Conservation (phyloP, 2,888 invertebrate genomes). For the Nephrocerus scutellatus region DNA sequence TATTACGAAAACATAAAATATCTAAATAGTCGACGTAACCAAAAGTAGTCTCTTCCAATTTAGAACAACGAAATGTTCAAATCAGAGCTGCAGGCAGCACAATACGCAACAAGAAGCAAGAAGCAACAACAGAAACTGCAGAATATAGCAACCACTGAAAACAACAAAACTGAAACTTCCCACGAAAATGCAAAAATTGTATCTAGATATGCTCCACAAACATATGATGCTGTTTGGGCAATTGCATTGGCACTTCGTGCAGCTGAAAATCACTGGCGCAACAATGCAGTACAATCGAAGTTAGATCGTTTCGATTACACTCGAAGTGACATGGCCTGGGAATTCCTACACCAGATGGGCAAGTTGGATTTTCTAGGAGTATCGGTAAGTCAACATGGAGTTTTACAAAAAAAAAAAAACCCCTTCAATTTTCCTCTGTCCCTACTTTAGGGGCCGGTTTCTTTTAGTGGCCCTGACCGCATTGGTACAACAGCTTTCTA, state of each 20-base stretch:
- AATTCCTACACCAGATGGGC: conserved; percentile 64
- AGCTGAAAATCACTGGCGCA: conserved; percentile 56
- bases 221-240: conserved; percentile 89
- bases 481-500: conserved; percentile 80
- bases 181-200: too few relatives aligned
- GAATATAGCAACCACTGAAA: conserved; percentile 17
- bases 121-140: neutral
- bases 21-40: too few relatives aligned
- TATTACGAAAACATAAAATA: too few relatives aligned
- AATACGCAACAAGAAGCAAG: conserved; percentile 9
- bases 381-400: conserved; percentile 60
- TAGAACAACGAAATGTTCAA: conserved; percentile 47
- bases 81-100: conserved; percentile 37
- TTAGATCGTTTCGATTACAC: conserved; percentile 66
- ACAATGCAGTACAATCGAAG: conserved; percentile 38
- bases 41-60: too few relatives aligned
- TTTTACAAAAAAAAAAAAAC: conserved; percentile 1
- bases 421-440: conserved; percentile 3
- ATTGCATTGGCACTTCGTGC: conserved; percentile 70
- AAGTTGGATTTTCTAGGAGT: conserved; percentile 73
- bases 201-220: conserved; percentile 68
- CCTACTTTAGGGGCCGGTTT: conserved; percentile 70
- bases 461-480: conserved; percentile 81
- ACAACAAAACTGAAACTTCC: too few relatives aligned
- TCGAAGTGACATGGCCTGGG: conserved; percentile 63